Conservation (phyloP, 2,797 vertebrate species). For the Eptatretus atami region DNA sequence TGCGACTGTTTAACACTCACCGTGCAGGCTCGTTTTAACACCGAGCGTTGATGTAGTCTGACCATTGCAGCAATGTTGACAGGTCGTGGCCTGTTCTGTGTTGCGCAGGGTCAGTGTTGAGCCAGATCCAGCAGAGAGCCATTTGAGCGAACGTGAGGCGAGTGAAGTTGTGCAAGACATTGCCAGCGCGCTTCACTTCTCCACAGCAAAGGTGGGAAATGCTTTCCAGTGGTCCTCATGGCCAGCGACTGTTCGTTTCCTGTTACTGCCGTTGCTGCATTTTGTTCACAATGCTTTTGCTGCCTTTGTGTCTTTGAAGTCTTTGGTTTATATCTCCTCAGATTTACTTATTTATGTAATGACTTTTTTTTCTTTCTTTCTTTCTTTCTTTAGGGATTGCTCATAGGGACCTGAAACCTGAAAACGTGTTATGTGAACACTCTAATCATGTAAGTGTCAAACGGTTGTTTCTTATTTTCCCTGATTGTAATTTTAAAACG, state of each 20-base stretch:
- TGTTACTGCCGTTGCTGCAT: too few species aligned
- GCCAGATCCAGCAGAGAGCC: constrained; percentile 59
- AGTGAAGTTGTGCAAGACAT: constrained; percentile 74
- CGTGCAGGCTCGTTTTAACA: too few species aligned
- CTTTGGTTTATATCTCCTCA: background rate
- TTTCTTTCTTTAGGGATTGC: constrained; percentile 39
- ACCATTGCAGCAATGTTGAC: too few species aligned
- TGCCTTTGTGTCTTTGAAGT: too few species aligned
- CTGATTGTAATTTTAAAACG: too few species aligned
- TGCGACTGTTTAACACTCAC: too few species aligned
- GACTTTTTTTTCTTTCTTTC: background rate
- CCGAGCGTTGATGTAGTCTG: too few species aligned
- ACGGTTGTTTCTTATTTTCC: background rate
- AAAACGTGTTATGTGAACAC: constrained; percentile 81
- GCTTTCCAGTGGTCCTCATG: too few species aligned
- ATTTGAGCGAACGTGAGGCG: constrained; percentile 81
- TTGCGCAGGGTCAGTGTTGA: constrained; percentile 52
- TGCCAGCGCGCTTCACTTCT: constrained; percentile 64
- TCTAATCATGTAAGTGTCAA: constrained; percentile 32
- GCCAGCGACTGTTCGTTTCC: too few species aligned
- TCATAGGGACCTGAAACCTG: constrained; percentile 77
- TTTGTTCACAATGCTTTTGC: too few species aligned
- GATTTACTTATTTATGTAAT: constrained; percentile 1
- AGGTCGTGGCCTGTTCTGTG: accelerated
- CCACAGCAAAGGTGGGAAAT: constrained; percentile 57